Evolutionary conservation across 2,797 vertebrate species (phyloP), one percentile per base, ranked within the genome.

Genomic region (Dermochelys coriacea): DNA sequence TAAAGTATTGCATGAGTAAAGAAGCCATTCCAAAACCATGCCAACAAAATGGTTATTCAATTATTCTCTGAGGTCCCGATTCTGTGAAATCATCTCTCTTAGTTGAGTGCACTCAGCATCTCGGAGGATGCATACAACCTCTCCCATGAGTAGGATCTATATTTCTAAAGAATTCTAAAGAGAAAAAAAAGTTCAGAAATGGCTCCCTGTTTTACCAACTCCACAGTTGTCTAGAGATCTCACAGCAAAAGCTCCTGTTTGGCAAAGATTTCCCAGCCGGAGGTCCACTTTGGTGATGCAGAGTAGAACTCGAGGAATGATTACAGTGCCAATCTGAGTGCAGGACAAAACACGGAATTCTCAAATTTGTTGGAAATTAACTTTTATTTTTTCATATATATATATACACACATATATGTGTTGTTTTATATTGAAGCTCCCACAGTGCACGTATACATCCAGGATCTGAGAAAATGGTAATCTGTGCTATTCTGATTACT

Each of bases 241-340:
- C n/a, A 54, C 80, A 57, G 5, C 15, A 52, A 9, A 59, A 55
- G 7, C 4, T 71, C 21, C 1, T 87, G 37, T 14, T 79, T 12
- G 5, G 14, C 80, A 61, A 80, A 86, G 7, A 1, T 74, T 90
- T n/a, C 79, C 54, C 74, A 50, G 18, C 2, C 61, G 21, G 79
- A 84, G 27, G 59, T 3, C 89, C 2, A 6, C 75, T 74, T 71
- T 31, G 12, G 77, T 16, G 37, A 3, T 0, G 4, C 8, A 23
- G 78, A 57, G 47, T 27, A 91, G 87, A 82, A 77, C 12, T 52
- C 52, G 86, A 45, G 77, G 6, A 57, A 3, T 31, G 59, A 61
- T 15, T 37, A 47, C 0, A 0, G 2, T 10, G 75, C 15, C 55
- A 80, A 29, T 0, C 37, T 49, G 64, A 12, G 29, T 87, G 51